Conservation (phyloP, 2,113 vertebrate genomes). For the Probosciger aterrimus region DNA sequence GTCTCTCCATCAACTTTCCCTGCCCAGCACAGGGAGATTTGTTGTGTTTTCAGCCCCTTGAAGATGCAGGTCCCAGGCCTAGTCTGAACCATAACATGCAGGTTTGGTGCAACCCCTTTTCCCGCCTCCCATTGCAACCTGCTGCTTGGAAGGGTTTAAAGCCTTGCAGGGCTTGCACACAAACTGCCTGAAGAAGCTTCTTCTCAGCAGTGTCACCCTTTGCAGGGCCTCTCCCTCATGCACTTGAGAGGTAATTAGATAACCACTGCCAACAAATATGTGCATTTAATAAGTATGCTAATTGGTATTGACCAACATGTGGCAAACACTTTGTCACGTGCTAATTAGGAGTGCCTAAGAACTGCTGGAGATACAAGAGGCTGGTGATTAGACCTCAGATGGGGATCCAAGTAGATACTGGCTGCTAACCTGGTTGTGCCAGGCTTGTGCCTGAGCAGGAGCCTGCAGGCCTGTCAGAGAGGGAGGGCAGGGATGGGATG, state of each 20-base stretch:
- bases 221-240: not conserved
- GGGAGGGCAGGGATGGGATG: not conserved
- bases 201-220: not conserved
- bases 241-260: slow-evolving; percentile 29
- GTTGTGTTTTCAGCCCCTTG: not conserved
- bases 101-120: not conserved
- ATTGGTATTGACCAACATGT: slow-evolving; percentile 56
- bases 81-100: accelerated
- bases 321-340: slow-evolving; percentile 33
- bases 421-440: not conserved
- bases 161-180: not conserved
- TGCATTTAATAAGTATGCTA: slow-evolving; percentile 53
- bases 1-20: not conserved
- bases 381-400: not conserved
- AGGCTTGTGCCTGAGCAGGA: not conserved
- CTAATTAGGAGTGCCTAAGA: not conserved
- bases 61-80: not conserved
- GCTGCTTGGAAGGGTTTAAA: not conserved
- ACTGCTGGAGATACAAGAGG: not conserved
- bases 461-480: not conserved
- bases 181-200: not conserved
- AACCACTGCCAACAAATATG: not conserved
- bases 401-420: not conserved
- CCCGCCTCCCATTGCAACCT: not conserved
- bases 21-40: not conserved